Evolutionary conservation across 2,888 invertebrate genomes (phyloP), one percentile per base, ranked within the genome.

Genomic region (Parapristionchus giblindavisi): DNA sequence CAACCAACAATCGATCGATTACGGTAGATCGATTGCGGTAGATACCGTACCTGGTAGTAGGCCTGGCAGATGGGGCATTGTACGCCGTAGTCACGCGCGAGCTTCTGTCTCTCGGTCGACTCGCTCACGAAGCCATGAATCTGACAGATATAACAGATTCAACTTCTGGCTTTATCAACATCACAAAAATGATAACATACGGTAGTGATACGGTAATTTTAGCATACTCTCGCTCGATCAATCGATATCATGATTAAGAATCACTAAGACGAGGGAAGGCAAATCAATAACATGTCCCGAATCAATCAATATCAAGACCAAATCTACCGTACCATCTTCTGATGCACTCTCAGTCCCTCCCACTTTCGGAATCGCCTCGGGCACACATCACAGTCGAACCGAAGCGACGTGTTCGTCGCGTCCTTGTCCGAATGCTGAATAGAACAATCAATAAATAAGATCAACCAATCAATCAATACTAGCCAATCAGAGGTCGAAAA

Each of bases 271-370:
- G n/a, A n/a, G n/a, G n/a, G n/a, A n/a, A n/a, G n/a, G n/a, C n/a
- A n/a, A n/a, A n/a, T n/a, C n/a, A n/a, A n/a, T n/a, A n/a, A 6
- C 27, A 3, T 27, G 21, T 58, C 17, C 58, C 56, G 29, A 14
- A 29, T 29, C 29, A 29, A 14, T n/a, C 5, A 24, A 1, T 56
- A 56, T 17, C 29, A n/a, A n/a, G n/a, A n/a, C n/a, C n/a, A n/a
- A n/a, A n/a, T n/a, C 63, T 65, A 65, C 43, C 63, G 63, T 65
- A 65, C 63, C 63, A 65, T 43, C 63, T 36, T 65, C 68, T 68
- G 68, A 27, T 68, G 68, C 6, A 21, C 24, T 2, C 68, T 1
- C 34, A 68, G 68, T 52, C 68, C 68, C 36, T 68, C 68, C 68
- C 68, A 68, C 52, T 68, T 68, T n/a, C 34, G n/a, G 68, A 68